These are phyloP conservation scores for Enteromius viviparus DNA, from an alignment of 2,797 vertebrate genomes.

Conservation along the genomic window DNA sequence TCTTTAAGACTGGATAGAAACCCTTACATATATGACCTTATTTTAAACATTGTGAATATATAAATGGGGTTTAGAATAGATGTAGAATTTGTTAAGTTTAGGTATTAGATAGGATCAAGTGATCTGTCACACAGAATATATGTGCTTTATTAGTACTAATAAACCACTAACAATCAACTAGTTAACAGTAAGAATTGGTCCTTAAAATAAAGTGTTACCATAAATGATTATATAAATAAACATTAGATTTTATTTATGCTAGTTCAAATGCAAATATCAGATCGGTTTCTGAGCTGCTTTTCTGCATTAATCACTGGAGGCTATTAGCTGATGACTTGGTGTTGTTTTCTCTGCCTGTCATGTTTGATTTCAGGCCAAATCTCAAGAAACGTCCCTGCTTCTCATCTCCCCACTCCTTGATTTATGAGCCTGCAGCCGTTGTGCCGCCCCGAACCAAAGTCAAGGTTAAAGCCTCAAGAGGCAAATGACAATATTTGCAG, in stretches of 20 bases:
- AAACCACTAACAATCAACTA: background rate
- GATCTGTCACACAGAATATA: background rate
- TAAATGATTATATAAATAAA: background rate
- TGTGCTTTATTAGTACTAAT: background rate
- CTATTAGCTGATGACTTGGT: background rate
- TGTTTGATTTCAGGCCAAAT: conserved; percentile 18
- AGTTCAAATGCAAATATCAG: background rate
- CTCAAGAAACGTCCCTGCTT: conserved; percentile 21
- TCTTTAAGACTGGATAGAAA: background rate
- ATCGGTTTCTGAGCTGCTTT: background rate
- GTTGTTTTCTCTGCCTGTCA: conserved; percentile 26
- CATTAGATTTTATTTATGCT: background rate
- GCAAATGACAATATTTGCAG: conserved; percentile 75
- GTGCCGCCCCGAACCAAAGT: conserved; percentile 51
- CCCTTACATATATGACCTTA: background rate
- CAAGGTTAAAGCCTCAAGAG: conserved; percentile 63
- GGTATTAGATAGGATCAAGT: background rate
- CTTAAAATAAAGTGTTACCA: background rate
- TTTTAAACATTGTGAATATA: background rate
- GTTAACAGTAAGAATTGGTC: background rate
- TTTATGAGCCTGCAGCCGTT: conserved; percentile 19
- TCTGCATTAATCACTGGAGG: background rate
- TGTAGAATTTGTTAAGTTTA: background rate
- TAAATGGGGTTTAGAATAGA: too few relatives aligned
- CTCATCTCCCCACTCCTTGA: conserved; percentile 30